These are phyloP conservation scores for Epicauta chinensis DNA, from an alignment of 1,140 invertebrate species.

Conservation along the genomic window DNA sequence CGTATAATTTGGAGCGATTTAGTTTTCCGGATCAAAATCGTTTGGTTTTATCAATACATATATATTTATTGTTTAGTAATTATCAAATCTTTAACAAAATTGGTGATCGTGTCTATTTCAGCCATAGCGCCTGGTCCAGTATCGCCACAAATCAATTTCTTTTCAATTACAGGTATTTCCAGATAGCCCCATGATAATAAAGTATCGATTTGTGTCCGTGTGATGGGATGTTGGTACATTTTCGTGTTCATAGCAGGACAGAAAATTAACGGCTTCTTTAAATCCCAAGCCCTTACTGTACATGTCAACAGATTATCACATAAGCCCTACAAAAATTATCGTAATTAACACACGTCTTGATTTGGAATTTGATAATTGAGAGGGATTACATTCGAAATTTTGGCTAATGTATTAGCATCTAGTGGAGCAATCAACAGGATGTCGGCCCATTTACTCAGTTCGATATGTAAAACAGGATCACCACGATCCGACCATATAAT, in stretches of 20 bases:
- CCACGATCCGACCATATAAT: conserved; percentile 79
- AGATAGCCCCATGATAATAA: conserved; percentile 78
- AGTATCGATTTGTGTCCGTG: conserved; percentile 64
- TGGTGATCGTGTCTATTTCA: conserved; percentile 72
- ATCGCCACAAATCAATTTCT: conserved; percentile 93
- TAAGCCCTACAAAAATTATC: conserved; percentile 63
- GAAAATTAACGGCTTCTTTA: conserved; percentile 80
- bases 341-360: conserved; percentile 4
- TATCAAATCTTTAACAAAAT: conserved; percentile 25
- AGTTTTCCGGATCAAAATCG: too few species aligned
- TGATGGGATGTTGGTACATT: conserved; percentile 96
- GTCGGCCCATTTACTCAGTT: conserved; percentile 94
- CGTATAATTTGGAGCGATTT: too few species aligned
- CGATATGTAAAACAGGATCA: conserved; percentile 96
- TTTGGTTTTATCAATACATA: too few species aligned
- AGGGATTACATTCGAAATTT: conserved; percentile 74
- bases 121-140: conserved; percentile 93
- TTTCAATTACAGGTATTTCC: conserved; percentile 81
- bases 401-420: conserved; percentile 95
- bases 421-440: conserved; percentile 89
- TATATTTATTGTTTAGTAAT: background rate
- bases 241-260: conserved; percentile 98
- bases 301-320: conserved; percentile 97
- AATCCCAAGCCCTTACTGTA: conserved; percentile 88
- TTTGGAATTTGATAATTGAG: background rate